These are phyloP conservation scores for Eudemis profundana DNA, from an alignment of 2,888 invertebrate species.

Conservation along the genomic window DNA sequence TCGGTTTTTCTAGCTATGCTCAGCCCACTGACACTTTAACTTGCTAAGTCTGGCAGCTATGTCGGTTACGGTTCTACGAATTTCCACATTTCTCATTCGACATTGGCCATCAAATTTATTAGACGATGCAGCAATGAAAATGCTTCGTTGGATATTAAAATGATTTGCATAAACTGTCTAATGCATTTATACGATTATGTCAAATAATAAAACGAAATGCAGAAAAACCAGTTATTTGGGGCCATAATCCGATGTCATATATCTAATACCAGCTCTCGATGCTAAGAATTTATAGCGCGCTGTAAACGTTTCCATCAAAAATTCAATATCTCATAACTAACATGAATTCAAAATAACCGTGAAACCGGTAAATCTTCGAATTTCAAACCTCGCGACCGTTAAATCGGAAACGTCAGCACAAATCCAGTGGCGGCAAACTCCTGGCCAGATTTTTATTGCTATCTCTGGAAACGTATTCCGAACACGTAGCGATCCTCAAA, in stretches of 20 bases:
- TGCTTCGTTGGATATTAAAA: too few relatives aligned
- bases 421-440: slow-evolving; percentile 40
- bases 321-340: slow-evolving; percentile 15
- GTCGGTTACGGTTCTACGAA: too few relatives aligned
- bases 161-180: too few relatives aligned
- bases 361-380: slow-evolving; percentile 34
- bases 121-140: too few relatives aligned
- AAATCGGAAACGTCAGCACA: slow-evolving; percentile 43
- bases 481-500: slow-evolving; percentile 59
- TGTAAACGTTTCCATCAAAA: slow-evolving; percentile 5
- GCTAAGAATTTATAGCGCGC: neutral
- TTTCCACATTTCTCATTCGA: too few relatives aligned
- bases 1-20: too few relatives aligned
- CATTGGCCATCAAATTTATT: too few relatives aligned
- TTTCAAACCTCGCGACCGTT: slow-evolving; percentile 38
- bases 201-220: too few relatives aligned
- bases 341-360: slow-evolving; percentile 34
- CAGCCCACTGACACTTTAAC: too few relatives aligned
- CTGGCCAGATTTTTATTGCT: slow-evolving; percentile 48
- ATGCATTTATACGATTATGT: too few relatives aligned
- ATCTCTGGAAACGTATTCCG: slow-evolving; percentile 52
- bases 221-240: neutral
- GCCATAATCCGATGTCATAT: neutral
- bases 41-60: too few relatives aligned
- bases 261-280: neutral